These are phyloP conservation scores for Tichodroma muraria DNA, from an alignment of 2,113 vertebrate species.

Conservation along the genomic window DNA sequence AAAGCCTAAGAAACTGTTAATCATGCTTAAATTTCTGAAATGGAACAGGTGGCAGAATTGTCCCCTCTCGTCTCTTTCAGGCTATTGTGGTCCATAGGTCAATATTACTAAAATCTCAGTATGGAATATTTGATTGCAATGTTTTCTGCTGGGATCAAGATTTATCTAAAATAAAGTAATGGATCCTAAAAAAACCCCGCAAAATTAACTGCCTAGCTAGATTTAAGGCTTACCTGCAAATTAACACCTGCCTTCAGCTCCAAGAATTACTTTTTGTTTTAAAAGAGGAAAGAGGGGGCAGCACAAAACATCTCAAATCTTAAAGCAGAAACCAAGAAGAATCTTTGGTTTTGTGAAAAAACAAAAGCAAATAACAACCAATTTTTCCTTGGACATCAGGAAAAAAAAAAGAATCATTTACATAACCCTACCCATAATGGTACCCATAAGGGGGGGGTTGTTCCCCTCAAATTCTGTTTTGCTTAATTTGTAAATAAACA, in stretches of 20 bases:
- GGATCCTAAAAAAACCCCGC: not conserved
- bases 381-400: not conserved
- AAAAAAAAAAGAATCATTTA: not conserved
- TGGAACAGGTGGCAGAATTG: not conserved
- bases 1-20: not conserved
- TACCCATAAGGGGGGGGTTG: rapidly evolving
- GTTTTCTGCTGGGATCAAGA: not conserved
- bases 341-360: not conserved
- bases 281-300: not conserved
- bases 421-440: not conserved
- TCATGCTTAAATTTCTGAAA: not conserved
- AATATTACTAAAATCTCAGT: not conserved
- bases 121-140: not conserved
- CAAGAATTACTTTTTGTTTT: not conserved
- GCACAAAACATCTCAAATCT: not conserved
- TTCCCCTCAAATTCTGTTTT: not conserved
- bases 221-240: not conserved
- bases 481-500: not conserved
- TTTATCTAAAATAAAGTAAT: not conserved
- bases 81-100: not conserved
- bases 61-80: not conserved
- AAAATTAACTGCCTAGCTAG: not conserved
- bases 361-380: rapidly evolving
- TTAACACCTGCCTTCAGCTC: not conserved
- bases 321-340: not conserved